Percentiles rank a stretch among this genome's conserved stretches.
Evolutionary conservation across 2,797 vertebrate genomes (phyloP).

Genomic region (Molossus alvarezi): DNA sequence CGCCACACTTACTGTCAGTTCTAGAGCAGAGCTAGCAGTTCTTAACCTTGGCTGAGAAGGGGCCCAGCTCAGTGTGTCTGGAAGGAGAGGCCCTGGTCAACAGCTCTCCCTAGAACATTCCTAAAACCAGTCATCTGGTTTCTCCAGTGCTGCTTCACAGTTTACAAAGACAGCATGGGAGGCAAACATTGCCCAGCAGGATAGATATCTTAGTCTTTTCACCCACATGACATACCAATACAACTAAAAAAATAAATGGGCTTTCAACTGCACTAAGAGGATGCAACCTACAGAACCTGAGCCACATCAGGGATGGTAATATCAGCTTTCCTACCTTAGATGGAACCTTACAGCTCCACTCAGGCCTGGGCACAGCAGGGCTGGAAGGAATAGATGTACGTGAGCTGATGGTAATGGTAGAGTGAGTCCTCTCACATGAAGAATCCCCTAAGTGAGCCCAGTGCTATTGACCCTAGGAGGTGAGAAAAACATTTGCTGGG

Average conservation of each 20-base stretch:
- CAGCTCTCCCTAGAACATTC: background rate
- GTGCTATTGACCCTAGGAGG: background rate
- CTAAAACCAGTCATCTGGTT: background rate
- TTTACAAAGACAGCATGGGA: background rate
- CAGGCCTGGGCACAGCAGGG: background rate
- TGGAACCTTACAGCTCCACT: background rate
- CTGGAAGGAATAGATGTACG: background rate
- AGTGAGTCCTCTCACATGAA: background rate
- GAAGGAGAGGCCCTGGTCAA: background rate
- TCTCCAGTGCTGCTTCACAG: background rate
- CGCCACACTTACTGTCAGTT: background rate
- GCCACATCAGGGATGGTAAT: background rate
- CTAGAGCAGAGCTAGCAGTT: background rate
- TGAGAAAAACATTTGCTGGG: background rate
- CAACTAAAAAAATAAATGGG: conserved; percentile 41
- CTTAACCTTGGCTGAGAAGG: background rate
- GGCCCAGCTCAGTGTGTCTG: background rate
- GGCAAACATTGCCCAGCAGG: background rate
- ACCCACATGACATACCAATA: background rate
- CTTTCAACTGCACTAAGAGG: conserved; percentile 13
- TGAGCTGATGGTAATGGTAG: background rate
- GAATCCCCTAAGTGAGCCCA: background rate
- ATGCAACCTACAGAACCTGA: background rate
- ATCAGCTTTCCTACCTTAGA: background rate
- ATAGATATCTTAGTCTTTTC: background rate